Evolutionary conservation across 2,797 vertebrate genomes (phyloP), one percentile per base, ranked within the genome.

Genomic region (Scolopax bukidnonensis): DNA sequence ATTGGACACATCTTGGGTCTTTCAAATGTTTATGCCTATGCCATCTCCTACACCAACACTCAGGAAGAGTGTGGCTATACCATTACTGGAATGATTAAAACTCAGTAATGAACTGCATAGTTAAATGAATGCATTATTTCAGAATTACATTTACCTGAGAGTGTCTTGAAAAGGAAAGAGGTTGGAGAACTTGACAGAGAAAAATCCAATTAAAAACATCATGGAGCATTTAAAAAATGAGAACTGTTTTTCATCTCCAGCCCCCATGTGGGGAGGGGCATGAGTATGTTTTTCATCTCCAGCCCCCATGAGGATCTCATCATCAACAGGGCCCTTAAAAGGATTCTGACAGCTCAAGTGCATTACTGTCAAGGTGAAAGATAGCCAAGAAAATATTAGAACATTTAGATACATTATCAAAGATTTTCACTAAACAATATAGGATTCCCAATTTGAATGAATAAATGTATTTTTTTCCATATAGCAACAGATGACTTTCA

Each of bases 321-420:
- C 41, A 41, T 41, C 41, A 41, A 41, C 41, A 15, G 41, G 41
- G 41, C 41, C 41, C 41, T 41, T 41, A 41, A 16, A 41, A 41
- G 41, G 40, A 40, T 13, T 94, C 69, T 84, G 92, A 86, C 85
- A 95, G 60, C 41, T 68, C 74, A 71, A 81, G 65, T 94, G 5
- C 65, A 50, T 91, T 90, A 82, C 59, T 48, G 38, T 84, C 83
- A 91, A 82, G 56, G 40, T 91, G 32, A 80, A 73, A 91, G 27
- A 78, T 16, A 71, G 63, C 33, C n/a, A 65, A 94, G 83, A 82
- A 84, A 54, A 86, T 86, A 74, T 11, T 85, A 57, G 33, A 69
- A 28, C 24, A 86, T 87, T 59, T 47, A 40, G 40, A 93, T 28
- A 87, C 9, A 5, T 84, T 65, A 78, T 48, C 32, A 71, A 75